phyloP scores from a whole-genome alignment of 2,888 invertebrate species.

The Acrobasis repandana region DNA sequence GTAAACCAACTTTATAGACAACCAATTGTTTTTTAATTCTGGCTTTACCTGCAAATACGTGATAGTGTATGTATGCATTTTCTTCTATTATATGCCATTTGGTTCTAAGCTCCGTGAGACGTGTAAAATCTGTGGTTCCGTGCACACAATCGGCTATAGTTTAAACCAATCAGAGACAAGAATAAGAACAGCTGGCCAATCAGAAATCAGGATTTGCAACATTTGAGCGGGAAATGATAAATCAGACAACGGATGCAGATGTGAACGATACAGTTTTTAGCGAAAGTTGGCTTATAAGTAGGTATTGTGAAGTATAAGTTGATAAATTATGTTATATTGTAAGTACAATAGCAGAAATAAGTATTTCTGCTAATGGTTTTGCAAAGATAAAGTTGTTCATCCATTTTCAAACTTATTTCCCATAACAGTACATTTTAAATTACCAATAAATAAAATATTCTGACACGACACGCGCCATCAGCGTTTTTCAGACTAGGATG shows the following conservation, averaged over 20 bases:
- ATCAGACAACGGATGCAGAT: constrained; percentile 45
- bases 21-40: no score
- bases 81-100: not conserved
- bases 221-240: constrained; percentile 42
- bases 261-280: constrained; percentile 29
- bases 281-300: constrained; percentile 26
- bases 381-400: not conserved
- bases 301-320: constrained; percentile 1
- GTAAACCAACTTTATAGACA: no score
- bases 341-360: no score
- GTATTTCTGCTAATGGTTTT: not conserved
- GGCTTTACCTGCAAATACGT: no score
- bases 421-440: not conserved
- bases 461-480: no score
- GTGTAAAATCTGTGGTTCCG: constrained; percentile 25
- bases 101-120: not conserved
- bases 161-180: constrained; percentile 37
- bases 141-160: constrained; percentile 35
- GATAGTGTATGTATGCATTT: no score
- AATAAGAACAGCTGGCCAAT: constrained; percentile 36
- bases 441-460: no score
- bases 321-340: not conserved
- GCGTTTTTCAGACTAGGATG: no score
- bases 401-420: not conserved
- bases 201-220: constrained; percentile 26